Conservation (phyloP, 2,888 invertebrate genomes). For the Proisotoma minuta region DNA sequence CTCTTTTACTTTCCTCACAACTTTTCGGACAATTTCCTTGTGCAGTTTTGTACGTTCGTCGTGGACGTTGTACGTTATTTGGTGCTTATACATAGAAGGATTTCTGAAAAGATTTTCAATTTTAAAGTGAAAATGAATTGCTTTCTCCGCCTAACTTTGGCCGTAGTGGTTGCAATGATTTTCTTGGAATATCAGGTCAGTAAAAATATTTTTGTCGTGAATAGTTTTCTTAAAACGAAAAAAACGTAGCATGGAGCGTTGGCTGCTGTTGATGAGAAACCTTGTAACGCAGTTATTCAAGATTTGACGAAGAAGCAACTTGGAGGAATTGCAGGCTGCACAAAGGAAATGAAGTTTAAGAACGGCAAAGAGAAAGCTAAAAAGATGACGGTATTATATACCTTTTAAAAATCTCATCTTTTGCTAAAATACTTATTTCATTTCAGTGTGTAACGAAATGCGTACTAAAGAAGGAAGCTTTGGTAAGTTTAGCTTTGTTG, state of each 20-base stretch:
- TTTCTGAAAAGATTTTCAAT: no score
- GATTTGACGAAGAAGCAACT: conserved; percentile 23
- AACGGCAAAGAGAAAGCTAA: conserved; percentile 28
- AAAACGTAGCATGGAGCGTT: background rate
- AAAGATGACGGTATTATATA: conserved; percentile 20
- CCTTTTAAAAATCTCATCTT: background rate
- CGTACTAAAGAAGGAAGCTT: conserved; percentile 18
- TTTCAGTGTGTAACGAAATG: conserved; percentile 23
- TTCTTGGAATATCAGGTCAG: no score
- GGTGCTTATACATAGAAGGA: no score
- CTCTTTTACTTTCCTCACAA: no score
- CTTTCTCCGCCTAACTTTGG: no score
- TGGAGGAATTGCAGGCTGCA: conserved; percentile 16
- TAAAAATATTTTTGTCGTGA: no score
- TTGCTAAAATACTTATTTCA: background rate
- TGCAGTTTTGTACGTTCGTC: no score
- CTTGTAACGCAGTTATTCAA: conserved; percentile 12
- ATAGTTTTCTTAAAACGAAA: no score
- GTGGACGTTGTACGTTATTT: no score
- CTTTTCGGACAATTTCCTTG: no score
- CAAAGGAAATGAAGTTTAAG: conserved; percentile 23
- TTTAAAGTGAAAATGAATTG: no score
- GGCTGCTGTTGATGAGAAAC: conserved; percentile 8
- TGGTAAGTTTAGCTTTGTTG: background rate
- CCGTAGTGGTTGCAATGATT: no score